Percentiles rank a stretch among this genome's conserved stretches.
These are phyloP conservation scores for Oreohelix idahoensis DNA, from an alignment of 1,140 invertebrate genomes.

Conservation along the genomic window DNA sequence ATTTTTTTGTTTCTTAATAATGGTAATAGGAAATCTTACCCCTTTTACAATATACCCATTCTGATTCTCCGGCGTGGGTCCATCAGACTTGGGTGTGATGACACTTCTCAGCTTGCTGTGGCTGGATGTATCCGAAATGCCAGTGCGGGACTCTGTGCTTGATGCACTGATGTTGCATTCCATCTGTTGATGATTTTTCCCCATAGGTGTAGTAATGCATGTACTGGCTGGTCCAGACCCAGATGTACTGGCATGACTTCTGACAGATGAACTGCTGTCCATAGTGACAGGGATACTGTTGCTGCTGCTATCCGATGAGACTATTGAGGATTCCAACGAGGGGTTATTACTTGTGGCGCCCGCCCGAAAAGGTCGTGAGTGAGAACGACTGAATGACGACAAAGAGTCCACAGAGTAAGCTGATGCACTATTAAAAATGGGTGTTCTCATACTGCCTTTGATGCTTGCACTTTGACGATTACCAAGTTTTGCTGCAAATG, in stretches of 20 bases:
- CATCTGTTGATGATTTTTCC: not conserved
- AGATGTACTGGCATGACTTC: not conserved
- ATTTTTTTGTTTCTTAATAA: no score
- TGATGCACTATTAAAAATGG: conserved; percentile 42
- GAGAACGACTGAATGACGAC: not conserved
- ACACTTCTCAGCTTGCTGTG: not conserved
- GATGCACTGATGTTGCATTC: not conserved
- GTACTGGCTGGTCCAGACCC: not conserved
- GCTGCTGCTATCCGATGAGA: not conserved
- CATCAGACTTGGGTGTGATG: not conserved
- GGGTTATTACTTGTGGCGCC: not conserved
- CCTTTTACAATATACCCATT: conserved; percentile 13
- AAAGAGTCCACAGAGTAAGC: conserved; percentile 25
- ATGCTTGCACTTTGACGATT: conserved; percentile 17
- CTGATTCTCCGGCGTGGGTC: conserved; percentile 29
- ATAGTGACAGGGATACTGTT: not conserved
- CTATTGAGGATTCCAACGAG: not conserved
- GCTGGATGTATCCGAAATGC: not conserved
- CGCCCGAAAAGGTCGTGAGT: not conserved
- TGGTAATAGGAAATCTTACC: conserved; percentile 2
- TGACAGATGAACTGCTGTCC: not conserved
- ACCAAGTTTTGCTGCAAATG: not conserved
- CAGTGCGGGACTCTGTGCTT: no score
- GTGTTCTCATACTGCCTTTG: conserved; percentile 47
- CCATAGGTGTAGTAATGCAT: not conserved